phyloP scores from a whole-genome alignment of 2,888 invertebrate genomes.

The Nephrocerus scutellatus region DNA sequence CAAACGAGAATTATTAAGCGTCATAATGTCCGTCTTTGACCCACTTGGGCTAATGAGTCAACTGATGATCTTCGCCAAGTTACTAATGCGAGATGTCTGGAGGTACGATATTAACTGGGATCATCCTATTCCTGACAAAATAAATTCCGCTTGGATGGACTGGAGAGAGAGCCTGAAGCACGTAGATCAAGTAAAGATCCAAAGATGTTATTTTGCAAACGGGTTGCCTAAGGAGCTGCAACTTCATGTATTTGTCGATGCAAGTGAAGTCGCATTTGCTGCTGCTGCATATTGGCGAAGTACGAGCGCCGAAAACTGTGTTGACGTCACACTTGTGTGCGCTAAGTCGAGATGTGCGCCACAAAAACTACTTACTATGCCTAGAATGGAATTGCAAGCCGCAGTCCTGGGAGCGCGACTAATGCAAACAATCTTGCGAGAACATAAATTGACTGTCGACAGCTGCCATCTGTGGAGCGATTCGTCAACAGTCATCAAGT shows the following conservation, averaged over 20 bases:
- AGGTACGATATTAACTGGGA: conserved; percentile 5
- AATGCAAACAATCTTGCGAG: no score
- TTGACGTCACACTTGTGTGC: conserved; percentile 10
- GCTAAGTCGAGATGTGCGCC: conserved; percentile 4
- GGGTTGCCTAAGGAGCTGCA: not conserved
- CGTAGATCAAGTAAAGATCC: not conserved
- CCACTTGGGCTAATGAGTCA: conserved; percentile 2
- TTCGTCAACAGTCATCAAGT: no score
- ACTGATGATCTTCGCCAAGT: not conserved
- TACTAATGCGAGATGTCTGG: conserved; percentile 7
- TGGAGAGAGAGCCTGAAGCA: conserved; percentile 1
- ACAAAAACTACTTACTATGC: conserved; percentile 1
- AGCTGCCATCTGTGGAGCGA: no score
- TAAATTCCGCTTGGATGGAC: not conserved
- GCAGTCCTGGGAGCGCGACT: no score
- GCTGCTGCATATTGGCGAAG: conserved; percentile 9
- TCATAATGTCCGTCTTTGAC: conserved; percentile 8
- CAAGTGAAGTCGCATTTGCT: conserved; percentile 13
- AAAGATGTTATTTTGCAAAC: not conserved
- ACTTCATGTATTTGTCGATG: conserved; percentile 7
- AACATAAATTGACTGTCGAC: no score
- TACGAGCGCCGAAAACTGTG: not conserved
- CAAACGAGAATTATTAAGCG: no score
- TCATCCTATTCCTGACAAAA: conserved; percentile 1
- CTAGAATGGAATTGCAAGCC: conserved; percentile 5